Conservation (phyloP, 2,888 invertebrate genomes). For the Myopa tessellatipennis region DNA sequence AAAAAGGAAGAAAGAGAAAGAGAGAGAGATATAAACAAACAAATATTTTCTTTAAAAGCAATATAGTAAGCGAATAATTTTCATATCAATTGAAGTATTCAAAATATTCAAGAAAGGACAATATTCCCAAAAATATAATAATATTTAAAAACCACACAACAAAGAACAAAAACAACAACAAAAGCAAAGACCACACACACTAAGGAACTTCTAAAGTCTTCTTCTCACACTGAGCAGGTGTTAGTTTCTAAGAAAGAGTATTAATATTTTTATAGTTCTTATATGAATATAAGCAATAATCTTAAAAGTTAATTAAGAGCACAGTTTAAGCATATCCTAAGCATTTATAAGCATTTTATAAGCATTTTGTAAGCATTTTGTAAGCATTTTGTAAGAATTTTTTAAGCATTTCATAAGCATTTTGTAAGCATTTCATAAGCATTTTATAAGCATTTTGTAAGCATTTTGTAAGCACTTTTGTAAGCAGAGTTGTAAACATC, state of each 20-base stretch:
- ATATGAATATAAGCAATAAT: constrained; percentile 3
- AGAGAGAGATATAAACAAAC: background rate
- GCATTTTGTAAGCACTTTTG: background rate
- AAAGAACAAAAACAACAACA: background rate
- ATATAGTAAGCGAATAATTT: background rate
- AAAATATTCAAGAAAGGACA: constrained; percentile 11
- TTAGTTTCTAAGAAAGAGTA: constrained; percentile 27
- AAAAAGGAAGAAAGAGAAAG: background rate
- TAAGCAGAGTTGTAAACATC: background rate
- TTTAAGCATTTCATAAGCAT: background rate
- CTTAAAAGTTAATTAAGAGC: too few relatives aligned
- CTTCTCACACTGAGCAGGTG: constrained; percentile 4
- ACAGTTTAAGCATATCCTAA: background rate
- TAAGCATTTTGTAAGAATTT: constrained; percentile 3
- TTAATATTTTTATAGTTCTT: constrained; percentile 34
- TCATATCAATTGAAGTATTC: constrained; percentile 35
- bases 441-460: background rate
- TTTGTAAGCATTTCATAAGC: background rate
- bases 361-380: background rate
- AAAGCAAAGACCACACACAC: too few relatives aligned
- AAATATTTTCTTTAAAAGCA: background rate
- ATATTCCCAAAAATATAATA: background rate
- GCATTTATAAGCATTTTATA: constrained; percentile 18
- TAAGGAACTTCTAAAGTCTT: constrained; percentile 30
- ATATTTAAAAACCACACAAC: background rate